A percentile compares a stretch with the other conserved stretches of the same genome.
These are phyloP conservation scores for Chelmon rostratus DNA, from an alignment of 2,797 vertebrate genomes.

Conservation along the genomic window DNA sequence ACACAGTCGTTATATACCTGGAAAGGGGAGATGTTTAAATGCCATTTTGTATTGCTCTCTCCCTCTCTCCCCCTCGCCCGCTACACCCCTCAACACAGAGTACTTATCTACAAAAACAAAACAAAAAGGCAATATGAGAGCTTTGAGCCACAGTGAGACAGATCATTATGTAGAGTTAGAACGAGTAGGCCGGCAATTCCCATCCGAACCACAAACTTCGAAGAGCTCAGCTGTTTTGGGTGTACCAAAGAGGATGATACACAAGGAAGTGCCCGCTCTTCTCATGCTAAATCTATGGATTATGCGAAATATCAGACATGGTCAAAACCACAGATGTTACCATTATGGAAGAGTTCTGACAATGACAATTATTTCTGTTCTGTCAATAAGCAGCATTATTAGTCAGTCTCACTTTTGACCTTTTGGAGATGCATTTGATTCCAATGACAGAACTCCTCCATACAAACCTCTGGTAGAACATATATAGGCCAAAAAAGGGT, in stretches of 20 bases:
- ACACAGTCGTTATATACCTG: conserved; percentile 86
- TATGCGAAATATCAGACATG: conserved; percentile 77
- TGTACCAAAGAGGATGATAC: conserved; percentile 33
- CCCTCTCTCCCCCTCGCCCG: conserved; percentile 83
- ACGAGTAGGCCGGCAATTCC: conserved; percentile 59
- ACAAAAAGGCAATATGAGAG: conserved; percentile 82
- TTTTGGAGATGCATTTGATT: conserved; percentile 21
- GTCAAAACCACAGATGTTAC: conserved; percentile 79
- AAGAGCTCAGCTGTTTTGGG: conserved; percentile 37
- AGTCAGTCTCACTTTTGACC: not conserved
- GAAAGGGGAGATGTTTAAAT: conserved; percentile 89
- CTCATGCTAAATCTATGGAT: conserved; percentile 76
- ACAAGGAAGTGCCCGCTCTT: conserved; percentile 60
- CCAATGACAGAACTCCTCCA: conserved; percentile 80
- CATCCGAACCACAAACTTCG: conserved; percentile 15
- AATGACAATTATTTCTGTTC: conserved; percentile 33
- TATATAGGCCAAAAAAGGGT: conserved; percentile 49
- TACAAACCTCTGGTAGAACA: conserved; percentile 68
- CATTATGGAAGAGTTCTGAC: conserved; percentile 82
- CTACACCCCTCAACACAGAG: conserved; percentile 90
- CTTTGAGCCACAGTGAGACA: conserved; percentile 83
- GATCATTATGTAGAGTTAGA: conserved; percentile 77
- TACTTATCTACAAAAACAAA: conserved; percentile 91
- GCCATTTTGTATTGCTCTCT: conserved; percentile 88
- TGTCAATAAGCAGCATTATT: not conserved